phyloP scores from a whole-genome alignment of 2,888 invertebrate species.

The Diloba caeruleocephala region DNA sequence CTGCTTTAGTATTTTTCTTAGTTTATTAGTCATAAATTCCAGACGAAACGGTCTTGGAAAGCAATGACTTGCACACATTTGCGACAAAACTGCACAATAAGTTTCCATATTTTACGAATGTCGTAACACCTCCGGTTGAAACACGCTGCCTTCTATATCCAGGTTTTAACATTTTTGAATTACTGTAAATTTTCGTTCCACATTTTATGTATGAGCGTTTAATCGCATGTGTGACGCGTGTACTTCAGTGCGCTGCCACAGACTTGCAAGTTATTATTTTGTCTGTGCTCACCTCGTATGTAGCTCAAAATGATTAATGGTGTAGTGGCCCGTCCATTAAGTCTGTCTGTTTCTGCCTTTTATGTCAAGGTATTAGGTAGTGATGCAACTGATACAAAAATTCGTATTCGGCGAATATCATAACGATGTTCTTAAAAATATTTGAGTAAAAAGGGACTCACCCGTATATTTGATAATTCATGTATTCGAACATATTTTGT shows the following conservation, averaged over 20 bases:
- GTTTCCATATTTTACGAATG: conserved; percentile 7
- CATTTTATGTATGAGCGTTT: conserved; percentile 13
- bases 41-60: background rate
- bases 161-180: background rate
- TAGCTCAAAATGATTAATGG: conserved; percentile 22
- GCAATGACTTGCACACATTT: background rate
- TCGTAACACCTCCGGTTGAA: conserved; percentile 2
- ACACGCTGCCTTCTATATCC: background rate
- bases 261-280: background rate
- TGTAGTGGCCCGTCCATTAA: background rate
- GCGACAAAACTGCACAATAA: conserved; percentile 5
- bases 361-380: conserved; percentile 30
- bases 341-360: background rate
- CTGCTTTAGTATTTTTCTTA: too few relatives aligned
- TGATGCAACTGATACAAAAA: too few relatives aligned
- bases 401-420: too few relatives aligned
- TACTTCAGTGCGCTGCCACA: too few relatives aligned
- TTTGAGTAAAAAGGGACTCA: too few relatives aligned
- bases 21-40: too few relatives aligned
- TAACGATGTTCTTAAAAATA: too few relatives aligned
- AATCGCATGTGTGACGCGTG: background rate
- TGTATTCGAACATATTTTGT: too few relatives aligned
- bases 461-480: too few relatives aligned
- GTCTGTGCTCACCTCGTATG: background rate
- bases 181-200: conserved; percentile 2